These are phyloP conservation scores for Hanleya hanleyi DNA, from an alignment of 2,888 invertebrate species.

Conservation along the genomic window DNA sequence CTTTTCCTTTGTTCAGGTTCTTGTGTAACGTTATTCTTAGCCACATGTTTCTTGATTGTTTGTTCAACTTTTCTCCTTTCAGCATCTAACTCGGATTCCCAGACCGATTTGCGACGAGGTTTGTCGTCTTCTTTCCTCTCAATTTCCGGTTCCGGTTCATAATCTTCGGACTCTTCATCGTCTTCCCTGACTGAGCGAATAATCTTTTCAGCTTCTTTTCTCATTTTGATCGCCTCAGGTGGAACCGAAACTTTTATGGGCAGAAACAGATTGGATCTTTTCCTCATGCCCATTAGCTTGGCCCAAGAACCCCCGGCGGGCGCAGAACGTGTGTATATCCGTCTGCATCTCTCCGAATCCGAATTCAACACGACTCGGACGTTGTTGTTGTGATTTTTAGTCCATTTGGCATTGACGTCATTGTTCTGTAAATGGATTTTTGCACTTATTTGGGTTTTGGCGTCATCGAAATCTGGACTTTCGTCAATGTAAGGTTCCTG, in stretches of 20 bases:
- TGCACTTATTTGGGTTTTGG: slow-evolving; percentile 49
- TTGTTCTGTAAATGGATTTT: slow-evolving; percentile 57
- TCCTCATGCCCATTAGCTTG: too few species aligned
- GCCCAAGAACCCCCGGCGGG: slow-evolving; percentile 54
- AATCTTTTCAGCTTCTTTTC: slow-evolving; percentile 60
- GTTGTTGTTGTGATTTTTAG: slow-evolving; percentile 37
- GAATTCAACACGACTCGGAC: slow-evolving; percentile 53
- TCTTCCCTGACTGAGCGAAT: slow-evolving; percentile 55
- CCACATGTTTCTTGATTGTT: background rate
- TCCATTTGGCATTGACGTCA: slow-evolving; percentile 40
- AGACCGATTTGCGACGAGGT: background rate
- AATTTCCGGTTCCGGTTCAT: background rate
- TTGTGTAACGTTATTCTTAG: background rate
- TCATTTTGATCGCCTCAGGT: slow-evolving; percentile 54
- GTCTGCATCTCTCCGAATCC: slow-evolving; percentile 56
- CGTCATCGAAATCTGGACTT: slow-evolving; percentile 49
- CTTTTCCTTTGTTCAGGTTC: background rate
- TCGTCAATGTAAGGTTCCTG: slow-evolving; percentile 62
- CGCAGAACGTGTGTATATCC: slow-evolving; percentile 57
- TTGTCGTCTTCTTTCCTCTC: slow-evolving; percentile 5
- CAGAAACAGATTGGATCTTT: slow-evolving; percentile 53
- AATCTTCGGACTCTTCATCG: slow-evolving; percentile 47
- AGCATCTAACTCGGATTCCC: background rate
- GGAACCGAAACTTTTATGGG: slow-evolving; percentile 57
- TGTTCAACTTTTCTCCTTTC: background rate